Evolutionary conservation across 2,888 invertebrate genomes (phyloP).

Genomic region (Dynastes grantii): DNA sequence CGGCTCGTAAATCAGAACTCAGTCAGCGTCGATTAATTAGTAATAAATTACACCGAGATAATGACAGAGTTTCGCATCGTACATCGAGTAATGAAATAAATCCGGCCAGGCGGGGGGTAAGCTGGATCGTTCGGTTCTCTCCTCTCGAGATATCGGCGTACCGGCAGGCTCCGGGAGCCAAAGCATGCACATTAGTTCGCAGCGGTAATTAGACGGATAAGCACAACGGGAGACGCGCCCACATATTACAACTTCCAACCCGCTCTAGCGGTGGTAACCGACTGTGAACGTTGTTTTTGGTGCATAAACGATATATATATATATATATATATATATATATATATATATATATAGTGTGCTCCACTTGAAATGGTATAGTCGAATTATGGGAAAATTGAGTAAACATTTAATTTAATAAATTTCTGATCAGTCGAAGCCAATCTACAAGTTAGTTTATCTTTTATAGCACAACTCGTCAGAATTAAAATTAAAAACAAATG

Average conservation of each 20-base stretch:
- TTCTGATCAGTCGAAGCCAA: too few relatives aligned
- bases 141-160: conserved; percentile 10
- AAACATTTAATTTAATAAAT: too few relatives aligned
- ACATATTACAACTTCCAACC: conserved; percentile 42
- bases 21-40: conserved; percentile 63
- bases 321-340: too few relatives aligned
- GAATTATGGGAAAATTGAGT: too few relatives aligned
- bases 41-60: conserved; percentile 63
- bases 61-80: conserved; percentile 63
- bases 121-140: conserved; percentile 51
- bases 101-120: conserved; percentile 57
- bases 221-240: conserved; percentile 60
- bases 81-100: conserved; percentile 63
- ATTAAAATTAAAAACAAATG: too few relatives aligned
- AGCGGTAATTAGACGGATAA: conserved; percentile 61
- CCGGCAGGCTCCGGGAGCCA: conserved; percentile 58
- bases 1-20: conserved; percentile 55
- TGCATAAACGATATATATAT: too few relatives aligned
- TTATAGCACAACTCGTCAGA: too few relatives aligned
- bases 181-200: conserved; percentile 60
- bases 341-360: too few relatives aligned
- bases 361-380: too few relatives aligned
- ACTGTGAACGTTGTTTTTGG: conserved; percentile 1
- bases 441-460: too few relatives aligned
- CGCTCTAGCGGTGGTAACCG: background rate